Conservation (phyloP, 2,113 vertebrate genomes). For the Microcebus ravelobensis region DNA sequence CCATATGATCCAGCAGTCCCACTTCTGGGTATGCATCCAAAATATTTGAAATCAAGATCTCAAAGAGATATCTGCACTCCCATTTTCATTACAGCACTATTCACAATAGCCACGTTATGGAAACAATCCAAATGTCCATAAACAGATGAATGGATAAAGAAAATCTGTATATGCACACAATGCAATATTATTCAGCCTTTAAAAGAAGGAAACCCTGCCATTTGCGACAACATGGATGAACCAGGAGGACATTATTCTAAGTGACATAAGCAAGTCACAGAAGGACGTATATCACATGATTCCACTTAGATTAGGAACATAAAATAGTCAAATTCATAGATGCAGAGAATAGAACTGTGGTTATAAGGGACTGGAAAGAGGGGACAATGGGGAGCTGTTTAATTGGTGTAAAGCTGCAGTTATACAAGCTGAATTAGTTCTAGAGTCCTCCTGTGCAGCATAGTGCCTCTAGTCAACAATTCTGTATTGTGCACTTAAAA, state of each 20-base stretch:
- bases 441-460: neutral
- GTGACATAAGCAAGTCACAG: neutral
- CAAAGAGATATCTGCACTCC: neutral
- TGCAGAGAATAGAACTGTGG: neutral
- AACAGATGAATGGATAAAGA: neutral
- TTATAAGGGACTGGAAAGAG: neutral
- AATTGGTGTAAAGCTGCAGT: neutral
- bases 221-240: neutral
- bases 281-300: neutral
- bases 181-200: neutral
- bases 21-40: neutral
- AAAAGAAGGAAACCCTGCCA: neutral
- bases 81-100: neutral
- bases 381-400: neutral
- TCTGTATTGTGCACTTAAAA: neutral
- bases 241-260: neutral
- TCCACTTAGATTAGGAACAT: neutral
- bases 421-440: neutral
- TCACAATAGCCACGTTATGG: neutral
- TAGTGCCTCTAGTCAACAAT: neutral
- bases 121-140: neutral
- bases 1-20: neutral
- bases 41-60: neutral
- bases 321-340: neutral
- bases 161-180: neutral